Base-by-base conservation (phyloP, 2,888 invertebrate species). In the Phorcus lineatus region DNA sequence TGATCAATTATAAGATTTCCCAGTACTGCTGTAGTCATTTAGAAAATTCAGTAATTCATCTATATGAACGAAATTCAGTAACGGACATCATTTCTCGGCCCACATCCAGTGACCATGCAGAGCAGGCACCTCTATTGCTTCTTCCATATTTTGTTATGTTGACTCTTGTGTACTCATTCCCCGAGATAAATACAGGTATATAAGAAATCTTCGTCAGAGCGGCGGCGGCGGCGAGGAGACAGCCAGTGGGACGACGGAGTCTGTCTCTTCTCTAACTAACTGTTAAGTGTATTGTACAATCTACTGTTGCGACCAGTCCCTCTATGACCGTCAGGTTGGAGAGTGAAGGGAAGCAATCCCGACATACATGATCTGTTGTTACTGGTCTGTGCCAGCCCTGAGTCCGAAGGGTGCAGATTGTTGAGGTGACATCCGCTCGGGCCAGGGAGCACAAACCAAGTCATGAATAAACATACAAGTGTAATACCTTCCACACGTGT, bases 401-500 rank as follows among this genome's bases (percentile, higher is more conserved):
- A 22, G 28, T 16, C 24, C 28, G 62, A 62, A 9, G 24, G 62
- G 28, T 62, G 28, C 62, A 47, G 47, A 13, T 47, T 6, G 13
- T 47, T 1, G 47, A 47, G 47, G 47, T 11, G 62, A 62, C 62
- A n/a, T 28, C 62, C 13, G 16, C 28, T 28, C 28, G 62, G 62
- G 28, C 62, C 28, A 47, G 47, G 70, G 16, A 40, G 70, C 70
- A 70, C 70, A 70, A 70, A 70, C 70, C 31, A 70, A 70, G 70
- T 70, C 70, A 70, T 70, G 70, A 70, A 70, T 70, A 70, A 70
- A 70, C 70, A 70, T 47, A 47, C 47, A 47, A 47, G 47, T 47
- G 47, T 47, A 47, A 47, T 47, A 47, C 47, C 47, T 47, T 47
- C 47, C 6, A 47, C 47, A 11, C 13, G 13, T 47, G 47, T 47